Evolutionary conservation across 2,888 invertebrate species (phyloP).

Genomic region (Pseudococcus viburni): DNA sequence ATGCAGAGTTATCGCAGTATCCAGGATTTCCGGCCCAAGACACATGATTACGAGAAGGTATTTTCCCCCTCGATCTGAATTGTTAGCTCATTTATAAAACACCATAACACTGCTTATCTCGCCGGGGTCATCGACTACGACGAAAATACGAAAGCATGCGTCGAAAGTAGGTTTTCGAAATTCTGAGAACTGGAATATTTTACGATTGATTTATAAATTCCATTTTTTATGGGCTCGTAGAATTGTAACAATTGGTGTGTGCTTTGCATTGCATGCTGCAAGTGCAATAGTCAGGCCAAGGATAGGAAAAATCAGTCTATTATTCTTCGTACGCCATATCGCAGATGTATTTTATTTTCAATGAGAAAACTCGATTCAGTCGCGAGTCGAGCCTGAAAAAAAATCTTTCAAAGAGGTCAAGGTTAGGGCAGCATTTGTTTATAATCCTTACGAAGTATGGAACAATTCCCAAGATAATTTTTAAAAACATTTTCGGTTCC

Average conservation of each 20-base stretch:
- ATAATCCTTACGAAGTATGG: constrained; percentile 14
- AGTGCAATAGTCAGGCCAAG: background rate
- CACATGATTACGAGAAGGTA: constrained; percentile 7
- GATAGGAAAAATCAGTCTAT: background rate
- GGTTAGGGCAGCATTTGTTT: constrained; percentile 1
- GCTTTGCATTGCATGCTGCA: background rate
- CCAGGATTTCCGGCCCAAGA: constrained; percentile 33
- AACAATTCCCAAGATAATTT: constrained; percentile 14
- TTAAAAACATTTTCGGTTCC: constrained; percentile 7
- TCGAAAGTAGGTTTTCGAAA: background rate
- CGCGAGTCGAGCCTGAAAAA: background rate
- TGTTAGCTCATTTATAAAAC: background rate
- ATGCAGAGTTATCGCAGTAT: constrained; percentile 3
- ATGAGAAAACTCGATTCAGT: background rate
- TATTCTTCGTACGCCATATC: background rate
- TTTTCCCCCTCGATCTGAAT: constrained; percentile 34
- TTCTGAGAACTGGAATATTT: background rate
- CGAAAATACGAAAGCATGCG: background rate
- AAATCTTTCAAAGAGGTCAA: background rate
- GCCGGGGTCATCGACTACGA: constrained; percentile 23
- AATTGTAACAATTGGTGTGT: background rate
- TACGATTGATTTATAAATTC: background rate
- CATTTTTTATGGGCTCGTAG: background rate
- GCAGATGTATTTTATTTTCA: background rate
- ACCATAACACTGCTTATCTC: constrained; percentile 3